Base-by-base conservation (phyloP, 2,113 vertebrate genomes). In the Dolichallabes microphthalmus region DNA sequence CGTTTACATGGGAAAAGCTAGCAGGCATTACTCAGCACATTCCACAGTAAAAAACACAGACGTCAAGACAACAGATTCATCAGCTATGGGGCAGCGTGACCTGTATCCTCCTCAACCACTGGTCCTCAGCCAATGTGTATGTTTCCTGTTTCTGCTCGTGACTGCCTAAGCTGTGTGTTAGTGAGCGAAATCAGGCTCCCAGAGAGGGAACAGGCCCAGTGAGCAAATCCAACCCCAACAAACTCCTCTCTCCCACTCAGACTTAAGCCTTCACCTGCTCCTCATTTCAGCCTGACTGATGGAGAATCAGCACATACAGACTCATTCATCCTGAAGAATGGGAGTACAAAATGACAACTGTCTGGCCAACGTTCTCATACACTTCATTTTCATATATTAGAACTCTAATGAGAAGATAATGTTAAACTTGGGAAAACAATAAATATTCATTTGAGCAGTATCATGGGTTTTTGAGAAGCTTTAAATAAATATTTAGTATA, bases 201-300 rank as follows among this genome's bases (percentile, higher is more conserved):
- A 63, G 39, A 66, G 85, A 81, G 60, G 27, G 30, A 22, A 55
- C 74, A 82, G 25, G 69, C 30, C 73, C 61, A 68, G 73, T 14
- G 19, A 58, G 75, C 63, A 35, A 86, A 86, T 71, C 81, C 81
- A 82, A 71, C 4, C 53, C 76, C 68, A 87, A 82, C 75, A 82
- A 81, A 81, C 82, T 45, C 25, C 71, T 25, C 15, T 69, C 74
- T 85, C 78, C 74, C 77, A 82, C 71, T 60, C 73, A 45, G 60
- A 80, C 71, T 69, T 77, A 45, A 84, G 50, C 32, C 78, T 84
- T 82, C 77, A 86, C 57, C 73, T 88, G 64, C 32, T 85, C 50
- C 80, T 87, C 19, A 85, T 88, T 80, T 81, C 64, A 82, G 20
- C 20, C 66, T 61, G 60, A 84, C 39, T 82, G 55, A 64, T 85